These are phyloP conservation scores for Pollenia amentaria DNA, from an alignment of 2,888 invertebrate genomes.

Conservation along the genomic window DNA sequence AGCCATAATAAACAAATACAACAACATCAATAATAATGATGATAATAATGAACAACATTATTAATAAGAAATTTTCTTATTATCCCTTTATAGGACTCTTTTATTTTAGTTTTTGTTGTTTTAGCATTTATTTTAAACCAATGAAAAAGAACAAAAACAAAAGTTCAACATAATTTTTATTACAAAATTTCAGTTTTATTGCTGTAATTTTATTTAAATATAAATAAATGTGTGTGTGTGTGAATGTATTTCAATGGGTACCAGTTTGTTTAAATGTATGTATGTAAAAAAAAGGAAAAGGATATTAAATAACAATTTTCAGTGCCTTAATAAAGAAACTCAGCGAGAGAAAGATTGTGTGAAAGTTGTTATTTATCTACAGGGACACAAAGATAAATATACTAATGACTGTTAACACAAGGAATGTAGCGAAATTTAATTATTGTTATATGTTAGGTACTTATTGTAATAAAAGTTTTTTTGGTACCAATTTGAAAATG, in stretches of 20 bases:
- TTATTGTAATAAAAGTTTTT: too few relatives aligned
- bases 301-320: slow-evolving; percentile 41
- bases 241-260: not conserved
- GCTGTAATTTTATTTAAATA: slow-evolving; percentile 17
- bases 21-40: slow-evolving; percentile 20
- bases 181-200: slow-evolving; percentile 3
- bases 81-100: slow-evolving; percentile 15
- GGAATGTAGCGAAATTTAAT: too few relatives aligned
- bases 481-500: too few relatives aligned
- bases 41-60: slow-evolving; percentile 41
- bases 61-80: slow-evolving; percentile 62
- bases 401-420: too few relatives aligned
- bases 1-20: slow-evolving; percentile 11
- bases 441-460: too few relatives aligned
- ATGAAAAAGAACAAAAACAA: slow-evolving; percentile 6
- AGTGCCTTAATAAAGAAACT: slow-evolving; percentile 37
- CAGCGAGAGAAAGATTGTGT: slow-evolving; percentile 4
- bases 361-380: slow-evolving; percentile 11
- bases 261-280: not conserved
- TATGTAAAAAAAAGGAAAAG: not conserved
- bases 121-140: slow-evolving; percentile 15
- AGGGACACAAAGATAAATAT: not conserved
- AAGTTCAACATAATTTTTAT: not conserved
- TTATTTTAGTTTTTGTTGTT: not conserved
- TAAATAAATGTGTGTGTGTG: not conserved